Conservation (phyloP, 1,140 invertebrate species). For the Apolygus lucorum region DNA sequence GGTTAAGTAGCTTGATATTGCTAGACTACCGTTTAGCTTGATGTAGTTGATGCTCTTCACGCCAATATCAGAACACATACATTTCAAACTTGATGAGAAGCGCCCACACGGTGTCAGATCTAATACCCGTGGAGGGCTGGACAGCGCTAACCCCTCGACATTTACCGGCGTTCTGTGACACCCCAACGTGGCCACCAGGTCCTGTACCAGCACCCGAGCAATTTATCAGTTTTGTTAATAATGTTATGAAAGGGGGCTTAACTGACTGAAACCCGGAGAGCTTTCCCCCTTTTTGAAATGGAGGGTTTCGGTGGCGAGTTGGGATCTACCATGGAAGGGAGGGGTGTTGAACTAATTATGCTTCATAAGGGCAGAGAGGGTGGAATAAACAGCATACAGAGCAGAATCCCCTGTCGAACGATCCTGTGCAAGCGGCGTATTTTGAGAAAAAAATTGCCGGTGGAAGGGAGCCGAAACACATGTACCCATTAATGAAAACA, state of each 20-base stretch:
- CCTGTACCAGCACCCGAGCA: not conserved
- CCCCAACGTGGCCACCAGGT: too few species aligned
- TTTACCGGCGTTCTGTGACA: too few species aligned
- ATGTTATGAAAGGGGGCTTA: not conserved
- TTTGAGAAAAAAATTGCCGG: not conserved
- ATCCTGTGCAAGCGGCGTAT: too few species aligned
- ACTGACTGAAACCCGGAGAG: not conserved
- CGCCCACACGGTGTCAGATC: too few species aligned
- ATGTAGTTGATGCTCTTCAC: too few species aligned
- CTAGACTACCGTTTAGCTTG: too few species aligned
- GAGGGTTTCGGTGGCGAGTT: not conserved
- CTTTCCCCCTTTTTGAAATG: not conserved
- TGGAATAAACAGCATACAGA: not conserved
- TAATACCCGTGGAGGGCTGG: too few species aligned
- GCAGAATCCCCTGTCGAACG: not conserved
- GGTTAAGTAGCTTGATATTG: too few species aligned
- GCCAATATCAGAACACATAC: too few species aligned
- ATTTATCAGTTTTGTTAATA: constrained; percentile 2
- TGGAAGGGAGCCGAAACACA: not conserved
- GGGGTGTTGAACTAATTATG: not conserved
- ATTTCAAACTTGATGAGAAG: too few species aligned
- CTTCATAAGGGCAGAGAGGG: not conserved
- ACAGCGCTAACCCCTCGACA: too few species aligned
- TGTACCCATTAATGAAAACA: not conserved
- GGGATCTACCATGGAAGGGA: too few species aligned